Base-by-base conservation (phyloP, 2,113 vertebrate genomes). In the Trichomycterus rosablanca region DNA sequence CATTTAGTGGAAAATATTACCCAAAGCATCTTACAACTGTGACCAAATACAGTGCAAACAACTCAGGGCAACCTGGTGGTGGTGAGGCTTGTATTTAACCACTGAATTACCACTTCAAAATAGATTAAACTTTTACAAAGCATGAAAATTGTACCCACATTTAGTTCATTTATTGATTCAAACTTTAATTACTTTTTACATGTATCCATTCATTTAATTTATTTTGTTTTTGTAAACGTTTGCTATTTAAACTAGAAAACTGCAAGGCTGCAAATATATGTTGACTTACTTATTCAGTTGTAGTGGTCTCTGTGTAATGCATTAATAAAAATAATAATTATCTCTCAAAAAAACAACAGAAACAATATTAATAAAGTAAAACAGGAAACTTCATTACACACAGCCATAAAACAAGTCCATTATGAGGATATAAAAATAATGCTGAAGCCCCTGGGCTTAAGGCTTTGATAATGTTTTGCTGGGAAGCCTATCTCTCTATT, bases 361-460 rank as follows among this genome's bases (percentile, higher is more conserved):
- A 66, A 50, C 44, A 48, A 37, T 34, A 54, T 26, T 61, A 67
- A 59, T 60, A 66, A 65, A 51, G 53, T 66, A 49, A 60, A 67
- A 46, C n/a, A 60, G 23, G 30, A 30, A 59, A 59, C 53, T 32
- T 37, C 45, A 39, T 54, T 50, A 59, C 51, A 44, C 44, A 60
- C 61, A 74, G 66, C 30, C 57, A 28, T 57, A 55, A 66, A 60
- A 66, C 60, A 61, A 58, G 53, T 73, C 66, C 65, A 76, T 80
- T 77, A 75, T 55, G 57, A 61, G 54, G 28, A 74, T 74, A 77
- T 70, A 74, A 72, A 77, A 77, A 77, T 75, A 77, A 57, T 67
- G 59, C 34, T 14, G 39, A 45, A 59, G 28, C 77, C 73, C 71
- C 22, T 60, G 78, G 59, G 78, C 45, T 32, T 52, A 28, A 55